These are phyloP conservation scores for Sebastes minor DNA, from an alignment of 2,797 vertebrate species.

Conservation along the genomic window DNA sequence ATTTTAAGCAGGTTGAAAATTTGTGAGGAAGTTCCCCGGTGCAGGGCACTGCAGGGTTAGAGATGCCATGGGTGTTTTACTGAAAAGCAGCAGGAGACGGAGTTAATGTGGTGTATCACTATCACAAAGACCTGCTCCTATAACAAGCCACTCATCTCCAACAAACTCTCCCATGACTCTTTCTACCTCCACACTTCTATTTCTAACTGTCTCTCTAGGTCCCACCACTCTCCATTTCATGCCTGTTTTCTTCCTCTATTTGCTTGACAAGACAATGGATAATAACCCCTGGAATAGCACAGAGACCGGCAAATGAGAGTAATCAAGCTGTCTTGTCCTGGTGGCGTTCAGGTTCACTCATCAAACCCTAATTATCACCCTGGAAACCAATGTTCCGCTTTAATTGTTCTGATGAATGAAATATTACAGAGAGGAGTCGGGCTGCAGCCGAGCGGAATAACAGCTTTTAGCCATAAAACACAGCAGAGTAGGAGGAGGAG, in stretches of 20 bases:
- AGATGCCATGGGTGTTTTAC: slow-evolving; percentile 58
- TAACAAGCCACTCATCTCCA: slow-evolving; percentile 73
- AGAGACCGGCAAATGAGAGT: slow-evolving; percentile 81
- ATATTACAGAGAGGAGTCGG: slow-evolving; percentile 82
- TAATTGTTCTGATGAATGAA: slow-evolving; percentile 87
- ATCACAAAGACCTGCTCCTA: slow-evolving; percentile 67
- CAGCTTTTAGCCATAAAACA: slow-evolving; percentile 81
- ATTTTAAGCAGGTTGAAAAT: not conserved
- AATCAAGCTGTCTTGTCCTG: slow-evolving; percentile 86
- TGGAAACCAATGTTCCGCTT: slow-evolving; percentile 86
- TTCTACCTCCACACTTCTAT: slow-evolving; percentile 62
- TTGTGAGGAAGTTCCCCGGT: slow-evolving; percentile 5
- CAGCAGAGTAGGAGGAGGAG: slow-evolving; percentile 64
- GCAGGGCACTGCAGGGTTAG: slow-evolving; percentile 6
- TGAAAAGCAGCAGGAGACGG: slow-evolving; percentile 67
- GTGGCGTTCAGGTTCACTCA: slow-evolving; percentile 82
- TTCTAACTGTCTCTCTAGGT: slow-evolving; percentile 65
- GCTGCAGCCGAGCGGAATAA: slow-evolving; percentile 82
- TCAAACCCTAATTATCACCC: slow-evolving; percentile 86
- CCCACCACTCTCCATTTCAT: slow-evolving; percentile 77
- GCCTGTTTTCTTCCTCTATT: slow-evolving; percentile 78
- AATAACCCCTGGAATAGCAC: slow-evolving; percentile 81
- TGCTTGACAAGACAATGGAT: slow-evolving; percentile 84
- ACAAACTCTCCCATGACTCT: slow-evolving; percentile 67
- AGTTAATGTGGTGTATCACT: slow-evolving; percentile 76